Conservation (phyloP, 35 echinoderm and acorn worm genomes). For the Lytechinus pictus region DNA sequence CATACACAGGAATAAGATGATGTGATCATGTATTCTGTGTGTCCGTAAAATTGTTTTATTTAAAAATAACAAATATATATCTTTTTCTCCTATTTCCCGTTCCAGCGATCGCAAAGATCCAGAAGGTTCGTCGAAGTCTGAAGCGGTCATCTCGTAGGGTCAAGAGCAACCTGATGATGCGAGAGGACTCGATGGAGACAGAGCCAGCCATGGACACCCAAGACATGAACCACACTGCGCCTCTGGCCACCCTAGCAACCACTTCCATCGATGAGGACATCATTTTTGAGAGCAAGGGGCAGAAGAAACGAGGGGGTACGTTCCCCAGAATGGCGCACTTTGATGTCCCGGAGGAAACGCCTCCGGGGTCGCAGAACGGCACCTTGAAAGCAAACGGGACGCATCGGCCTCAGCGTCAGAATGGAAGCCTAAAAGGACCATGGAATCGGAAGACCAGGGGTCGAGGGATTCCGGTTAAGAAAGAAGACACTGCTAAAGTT, state of each 20-base stretch:
- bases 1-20: too few relatives aligned
- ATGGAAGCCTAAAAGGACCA: slow-evolving; percentile 55
- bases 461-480: slow-evolving; percentile 71
- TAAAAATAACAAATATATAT: too few relatives aligned
- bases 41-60: too few relatives aligned
- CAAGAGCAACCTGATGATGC: not conserved
- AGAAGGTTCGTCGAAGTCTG: not conserved
- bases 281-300: not conserved
- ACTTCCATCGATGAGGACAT: slow-evolving; percentile 22
- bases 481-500: slow-evolving; percentile 80
- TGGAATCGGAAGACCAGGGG: slow-evolving; percentile 63
- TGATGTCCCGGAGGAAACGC: slow-evolving; percentile 49
- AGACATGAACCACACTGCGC: slow-evolving; percentile 27
- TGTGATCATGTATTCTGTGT: too few relatives aligned
- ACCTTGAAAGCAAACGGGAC: slow-evolving; percentile 72
- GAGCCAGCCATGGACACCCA: slow-evolving; percentile 47
- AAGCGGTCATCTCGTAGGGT: not conserved
- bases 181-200: slow-evolving; percentile 3
- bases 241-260: slow-evolving; percentile 16
- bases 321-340: slow-evolving; percentile 37
- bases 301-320: slow-evolving; percentile 3
- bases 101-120: slow-evolving; percentile 3
- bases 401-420: slow-evolving; percentile 41
- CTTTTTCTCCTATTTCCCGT: not conserved
- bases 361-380: slow-evolving; percentile 69